Evolutionary conservation across 2,888 invertebrate species (phyloP), one percentile per base, ranked within the genome.

Genomic region (Catocala sponsa): DNA sequence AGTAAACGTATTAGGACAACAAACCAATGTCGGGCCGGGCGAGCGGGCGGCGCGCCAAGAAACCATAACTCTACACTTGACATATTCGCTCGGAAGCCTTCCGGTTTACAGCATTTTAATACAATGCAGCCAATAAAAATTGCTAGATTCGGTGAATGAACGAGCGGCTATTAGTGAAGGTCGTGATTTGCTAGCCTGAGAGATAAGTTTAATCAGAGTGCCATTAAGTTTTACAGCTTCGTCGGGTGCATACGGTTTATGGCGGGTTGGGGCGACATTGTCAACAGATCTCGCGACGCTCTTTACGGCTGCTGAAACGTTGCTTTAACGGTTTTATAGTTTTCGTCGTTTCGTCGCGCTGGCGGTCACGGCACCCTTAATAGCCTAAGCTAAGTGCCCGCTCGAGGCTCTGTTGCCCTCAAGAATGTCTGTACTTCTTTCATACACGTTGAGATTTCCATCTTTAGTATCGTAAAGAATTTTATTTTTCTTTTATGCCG

Each of bases 311-410:
- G 91, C 90, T 92, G 93, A 92, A 94, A 94, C 91, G 93, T 91
- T 93, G 91, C 92, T 94, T 94, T 94, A 94, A 93, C 92, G 88
- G 92, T 94, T 94, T 94, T 94, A 94, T 94, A 94, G 94, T 94
- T 93, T 92, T 91, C 87, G 92, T 89, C 91, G 90, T 91, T 91
- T 84, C 91, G 91, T 88, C 90, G 90, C 90, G 87, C 90, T 88
- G 90, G 89, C 92, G 94, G 94, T 91, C 92, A 89, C 91, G 84
- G 83, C 87, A 85, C 83, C 88, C 92, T 91, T 94, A 94, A 94
- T 94, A 92, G 94, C 89, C 84, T 63, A 72, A 89, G 90, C 94
- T 93, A 92, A 94, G 94, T 94, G 91, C 93, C 89, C 91, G 92
- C 94, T 87, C 90, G 91, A 83, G 94, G 92, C 91, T 82, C 77